Conservation (phyloP, 1,140 invertebrate genomes). For the Drosophila takahashii region DNA sequence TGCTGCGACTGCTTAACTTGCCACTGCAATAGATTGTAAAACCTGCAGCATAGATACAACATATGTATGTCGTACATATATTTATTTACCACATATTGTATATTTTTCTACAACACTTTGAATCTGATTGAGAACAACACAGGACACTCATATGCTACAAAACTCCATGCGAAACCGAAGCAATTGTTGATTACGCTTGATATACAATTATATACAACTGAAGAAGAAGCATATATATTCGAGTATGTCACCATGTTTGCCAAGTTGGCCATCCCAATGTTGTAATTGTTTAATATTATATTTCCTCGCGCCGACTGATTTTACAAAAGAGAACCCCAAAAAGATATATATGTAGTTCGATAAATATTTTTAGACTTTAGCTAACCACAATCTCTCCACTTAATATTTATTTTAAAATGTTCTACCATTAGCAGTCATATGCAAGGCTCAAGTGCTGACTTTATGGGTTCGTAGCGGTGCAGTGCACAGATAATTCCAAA, state of each 20-base stretch:
- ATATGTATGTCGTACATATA: slow-evolving; percentile 46
- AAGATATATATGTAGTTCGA: slow-evolving; percentile 53
- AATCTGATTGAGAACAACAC: slow-evolving; percentile 71
- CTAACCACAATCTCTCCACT: slow-evolving; percentile 48
- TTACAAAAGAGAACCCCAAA: slow-evolving; percentile 42
- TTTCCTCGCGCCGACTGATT: slow-evolving; percentile 59
- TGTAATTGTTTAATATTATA: slow-evolving; percentile 49
- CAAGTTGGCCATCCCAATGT: slow-evolving; percentile 39
- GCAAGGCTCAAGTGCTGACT: slow-evolving; percentile 21
- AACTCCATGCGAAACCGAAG: slow-evolving; percentile 64
- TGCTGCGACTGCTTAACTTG: slow-evolving; percentile 20
- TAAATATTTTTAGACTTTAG: slow-evolving; percentile 53
- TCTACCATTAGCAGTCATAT: slow-evolving; percentile 24
- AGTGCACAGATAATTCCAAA: slow-evolving; percentile 29
- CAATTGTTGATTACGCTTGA: slow-evolving; percentile 77
- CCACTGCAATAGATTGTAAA: slow-evolving; percentile 46
- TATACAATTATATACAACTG: slow-evolving; percentile 60
- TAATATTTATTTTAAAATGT: slow-evolving; percentile 59
- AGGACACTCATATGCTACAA: slow-evolving; percentile 57
- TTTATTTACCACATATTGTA: slow-evolving; percentile 63
- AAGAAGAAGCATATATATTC: slow-evolving; percentile 32
- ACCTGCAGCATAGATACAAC: slow-evolving; percentile 26
- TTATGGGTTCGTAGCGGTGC: slow-evolving; percentile 32
- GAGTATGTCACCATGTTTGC: slow-evolving; percentile 24
- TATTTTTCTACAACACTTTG: slow-evolving; percentile 75